phyloP scores from a whole-genome alignment of 2,888 invertebrate species.

The Dinocampus coccinellae region DNA sequence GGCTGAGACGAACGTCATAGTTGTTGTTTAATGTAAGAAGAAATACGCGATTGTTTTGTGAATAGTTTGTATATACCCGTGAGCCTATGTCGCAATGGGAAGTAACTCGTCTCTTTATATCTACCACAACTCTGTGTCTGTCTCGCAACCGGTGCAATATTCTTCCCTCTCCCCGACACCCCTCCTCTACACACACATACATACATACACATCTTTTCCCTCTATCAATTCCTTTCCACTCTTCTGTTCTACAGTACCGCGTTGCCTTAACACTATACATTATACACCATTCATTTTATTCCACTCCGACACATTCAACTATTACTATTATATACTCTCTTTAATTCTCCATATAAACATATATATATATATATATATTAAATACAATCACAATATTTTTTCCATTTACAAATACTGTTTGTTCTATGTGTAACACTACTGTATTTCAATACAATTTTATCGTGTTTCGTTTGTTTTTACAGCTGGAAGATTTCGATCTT shows the following conservation, averaged over 20 bases:
- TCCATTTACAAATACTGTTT: neutral
- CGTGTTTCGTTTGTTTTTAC: neutral
- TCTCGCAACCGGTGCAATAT: constrained; percentile 44
- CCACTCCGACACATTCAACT: neutral
- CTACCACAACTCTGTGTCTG: neutral
- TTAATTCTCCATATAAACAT: neutral
- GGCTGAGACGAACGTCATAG: constrained; percentile 42
- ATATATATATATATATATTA: neutral
- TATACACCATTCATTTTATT: too few relatives aligned
- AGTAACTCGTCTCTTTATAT: constrained; percentile 58
- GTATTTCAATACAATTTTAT: neutral
- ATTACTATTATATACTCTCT: too few relatives aligned
- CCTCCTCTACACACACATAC: too few relatives aligned
- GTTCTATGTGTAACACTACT: neutral
- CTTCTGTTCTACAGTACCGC: neutral
- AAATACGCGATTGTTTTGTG: constrained; percentile 66
- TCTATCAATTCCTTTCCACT: too few relatives aligned
- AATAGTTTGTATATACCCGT: constrained; percentile 39
- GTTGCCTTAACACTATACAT: too few relatives aligned
- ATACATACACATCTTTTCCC: too few relatives aligned
- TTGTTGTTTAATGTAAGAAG: constrained; percentile 12
- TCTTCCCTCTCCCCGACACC: neutral
- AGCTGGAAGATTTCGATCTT: neutral
- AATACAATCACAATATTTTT: neutral
- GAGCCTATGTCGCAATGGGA: constrained; percentile 67